Evolutionary conservation across 2,113 vertebrate genomes (phyloP), one percentile per base, ranked within the genome.

Genomic region (Pandion haliaetus): DNA sequence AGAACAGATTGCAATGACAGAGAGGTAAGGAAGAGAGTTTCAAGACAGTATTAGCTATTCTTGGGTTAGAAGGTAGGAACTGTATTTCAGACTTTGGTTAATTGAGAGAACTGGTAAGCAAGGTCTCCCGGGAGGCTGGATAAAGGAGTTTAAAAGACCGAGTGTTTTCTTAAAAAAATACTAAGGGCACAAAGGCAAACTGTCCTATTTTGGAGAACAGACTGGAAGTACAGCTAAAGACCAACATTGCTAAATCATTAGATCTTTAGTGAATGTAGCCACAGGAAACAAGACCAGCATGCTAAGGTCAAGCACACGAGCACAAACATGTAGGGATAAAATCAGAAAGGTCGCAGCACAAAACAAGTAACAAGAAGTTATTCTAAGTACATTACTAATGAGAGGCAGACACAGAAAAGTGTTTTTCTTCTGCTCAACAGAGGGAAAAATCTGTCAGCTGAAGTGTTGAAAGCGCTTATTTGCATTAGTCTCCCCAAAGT

Each of bases 1-100:
- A 98, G 99, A 99, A 88, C 99, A 99, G 98, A 99, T 99, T 29
- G 99, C 99, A 63, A 99, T 99, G 99, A 99, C 99, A 2, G 99
- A 99, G 98, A 99, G 99, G 99, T 99, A 97, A 98, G 98, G 73
- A 96, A 94, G 70, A 82, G 29, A 19, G 40, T 25, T 49, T 92
- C 29, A 18, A 78, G 86, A 63, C 58, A 82, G 49, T 58, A 20
- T 76, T 57, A 82, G 70, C 62, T 90, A n/a, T 96, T 96, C 82
- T 77, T 29, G 54, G 92, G 23, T 91, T 80, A 95, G 74, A 97
- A 94, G 50, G 85, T 62, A 92, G 79, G 54, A 90, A 93, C 4
- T 96, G 71, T 95, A 45, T 80, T 89, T 91, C 79, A 2, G 4
- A 57, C 44, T 79, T 65, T 5, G 24, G 62, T 94, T 85, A 90